These are phyloP conservation scores for Allolobophora icterica DNA, from an alignment of 2,888 invertebrate species.

Conservation along the genomic window DNA sequence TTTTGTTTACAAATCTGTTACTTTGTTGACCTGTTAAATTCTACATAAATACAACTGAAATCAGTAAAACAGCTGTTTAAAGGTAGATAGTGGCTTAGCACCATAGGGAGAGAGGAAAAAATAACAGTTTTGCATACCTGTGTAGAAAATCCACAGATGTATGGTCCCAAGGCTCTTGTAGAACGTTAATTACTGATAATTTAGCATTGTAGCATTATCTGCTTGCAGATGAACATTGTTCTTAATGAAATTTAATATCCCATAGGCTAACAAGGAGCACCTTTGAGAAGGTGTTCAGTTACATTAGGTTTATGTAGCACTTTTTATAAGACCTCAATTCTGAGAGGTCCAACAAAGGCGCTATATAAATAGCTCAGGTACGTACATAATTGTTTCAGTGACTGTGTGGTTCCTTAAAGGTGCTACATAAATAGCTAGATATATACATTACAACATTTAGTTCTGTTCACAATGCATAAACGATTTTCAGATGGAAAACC, in stretches of 20 bases:
- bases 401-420: not conserved
- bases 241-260: not conserved
- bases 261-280: not conserved
- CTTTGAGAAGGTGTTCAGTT: not conserved
- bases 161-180: not conserved
- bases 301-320: not conserved
- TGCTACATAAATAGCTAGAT: not conserved
- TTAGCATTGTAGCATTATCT: not conserved
- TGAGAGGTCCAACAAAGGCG: too few species aligned
- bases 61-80: too few species aligned
- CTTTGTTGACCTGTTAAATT: not conserved
- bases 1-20: not conserved
- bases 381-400: not conserved
- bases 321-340: too few species aligned
- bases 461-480: not conserved
- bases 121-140: not conserved
- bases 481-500: not conserved
- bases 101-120: not conserved
- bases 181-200: not conserved
- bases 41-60: not conserved
- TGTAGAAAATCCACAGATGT: not conserved
- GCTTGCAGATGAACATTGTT: not conserved
- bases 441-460: not conserved
- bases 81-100: not conserved
- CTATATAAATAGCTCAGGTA: not conserved